Conservation (phyloP, 2,797 vertebrate genomes). For the Scolopax bukidnonensis region DNA sequence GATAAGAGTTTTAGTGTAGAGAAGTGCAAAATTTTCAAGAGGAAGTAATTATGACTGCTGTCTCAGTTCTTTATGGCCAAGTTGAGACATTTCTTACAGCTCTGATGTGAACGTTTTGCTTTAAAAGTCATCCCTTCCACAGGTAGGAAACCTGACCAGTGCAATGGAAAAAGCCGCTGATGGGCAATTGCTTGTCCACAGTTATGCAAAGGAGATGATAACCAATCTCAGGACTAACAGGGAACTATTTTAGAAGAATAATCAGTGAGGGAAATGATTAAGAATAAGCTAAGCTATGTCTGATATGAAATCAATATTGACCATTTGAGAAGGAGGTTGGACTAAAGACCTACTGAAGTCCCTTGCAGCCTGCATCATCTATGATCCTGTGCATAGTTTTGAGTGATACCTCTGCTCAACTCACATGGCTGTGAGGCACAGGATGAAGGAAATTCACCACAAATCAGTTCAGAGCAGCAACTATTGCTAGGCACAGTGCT, state of each 20-base stretch:
- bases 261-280: neutral
- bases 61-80: neutral
- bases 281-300: neutral
- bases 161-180: neutral
- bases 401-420: neutral
- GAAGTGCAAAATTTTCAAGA: neutral
- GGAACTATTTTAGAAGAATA: neutral
- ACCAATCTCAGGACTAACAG: neutral
- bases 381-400: neutral
- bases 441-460: neutral
- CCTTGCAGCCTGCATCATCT: neutral
- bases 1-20: neutral
- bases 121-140: neutral
- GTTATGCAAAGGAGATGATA: neutral
- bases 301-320: neutral
- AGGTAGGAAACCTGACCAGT: accelerated
- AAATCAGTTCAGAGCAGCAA: neutral
- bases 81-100: neutral
- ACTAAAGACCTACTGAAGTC: neutral
- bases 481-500: neutral
- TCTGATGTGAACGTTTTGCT: neutral
- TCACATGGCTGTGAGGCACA: neutral
- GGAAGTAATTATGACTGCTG: neutral
- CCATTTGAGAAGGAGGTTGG: neutral
- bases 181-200: neutral